A percentile compares a stretch with the other conserved stretches of the same genome.
These are phyloP conservation scores for Lycaena phlaeas DNA, from an alignment of 2,888 invertebrate genomes.

Conservation along the genomic window DNA sequence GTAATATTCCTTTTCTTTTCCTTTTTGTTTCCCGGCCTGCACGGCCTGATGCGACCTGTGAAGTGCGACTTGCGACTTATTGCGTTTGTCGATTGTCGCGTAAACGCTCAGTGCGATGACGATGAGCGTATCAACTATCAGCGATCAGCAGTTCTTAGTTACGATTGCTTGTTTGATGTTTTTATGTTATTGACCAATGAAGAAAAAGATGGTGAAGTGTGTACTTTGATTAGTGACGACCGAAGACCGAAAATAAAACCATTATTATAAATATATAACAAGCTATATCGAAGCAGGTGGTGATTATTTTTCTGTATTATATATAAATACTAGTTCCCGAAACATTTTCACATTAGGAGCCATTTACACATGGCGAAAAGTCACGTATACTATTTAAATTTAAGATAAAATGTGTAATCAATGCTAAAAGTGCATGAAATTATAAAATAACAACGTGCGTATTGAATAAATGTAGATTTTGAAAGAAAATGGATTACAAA, in stretches of 20 bases:
- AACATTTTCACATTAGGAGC: constrained; percentile 39
- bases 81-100: background rate
- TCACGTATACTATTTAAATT: constrained; percentile 56
- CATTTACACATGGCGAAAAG: constrained; percentile 69
- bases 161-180: background rate
- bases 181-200: background rate
- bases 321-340: constrained; percentile 13
- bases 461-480: constrained; percentile 13
- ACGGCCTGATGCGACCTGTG: background rate
- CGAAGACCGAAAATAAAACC: too few species aligned
- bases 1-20: too few species aligned
- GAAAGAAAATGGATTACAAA: constrained; percentile 52
- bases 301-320: background rate
- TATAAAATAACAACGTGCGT: constrained; percentile 6
- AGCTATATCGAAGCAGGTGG: background rate
- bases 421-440: constrained; percentile 6
- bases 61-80: background rate
- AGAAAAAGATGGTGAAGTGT: background rate
- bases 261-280: background rate
- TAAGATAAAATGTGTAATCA: constrained; percentile 12
- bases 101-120: background rate
- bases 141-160: background rate
- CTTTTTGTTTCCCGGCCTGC: too few species aligned
- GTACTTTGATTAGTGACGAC: background rate
- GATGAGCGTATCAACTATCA: background rate